Conservation (phyloP, 2,888 invertebrate genomes). For the Cerastis rubricosa region DNA sequence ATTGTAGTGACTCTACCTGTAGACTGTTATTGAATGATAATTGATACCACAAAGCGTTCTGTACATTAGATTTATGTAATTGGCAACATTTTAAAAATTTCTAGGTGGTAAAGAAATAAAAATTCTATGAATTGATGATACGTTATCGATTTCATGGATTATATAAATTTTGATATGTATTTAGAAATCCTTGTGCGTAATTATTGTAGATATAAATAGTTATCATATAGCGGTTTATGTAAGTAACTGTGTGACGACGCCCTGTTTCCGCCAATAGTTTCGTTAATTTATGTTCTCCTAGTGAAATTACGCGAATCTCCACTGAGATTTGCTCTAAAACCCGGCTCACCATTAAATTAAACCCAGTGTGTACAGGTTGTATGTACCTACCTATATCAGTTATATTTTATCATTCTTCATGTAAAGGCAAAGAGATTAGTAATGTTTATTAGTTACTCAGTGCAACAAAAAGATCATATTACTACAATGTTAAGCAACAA, state of each 20-base stretch:
- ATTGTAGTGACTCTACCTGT: slow-evolving; percentile 22
- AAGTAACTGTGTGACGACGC: slow-evolving; percentile 28
- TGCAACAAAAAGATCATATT: slow-evolving; percentile 40
- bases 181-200: slow-evolving; percentile 35
- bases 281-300: slow-evolving; percentile 66
- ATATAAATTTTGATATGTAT: slow-evolving; percentile 17
- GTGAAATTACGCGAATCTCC: slow-evolving; percentile 69
- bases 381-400: neutral
- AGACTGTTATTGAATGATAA: neutral
- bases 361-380: neutral
- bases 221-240: slow-evolving; percentile 29
- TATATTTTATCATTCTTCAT: slow-evolving; percentile 3
- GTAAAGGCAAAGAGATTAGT: slow-evolving; percentile 13
- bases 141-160: slow-evolving; percentile 48
- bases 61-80: slow-evolving; percentile 12
- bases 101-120: slow-evolving; percentile 33
- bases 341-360: slow-evolving; percentile 15
- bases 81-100: slow-evolving; percentile 48
- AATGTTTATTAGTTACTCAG: slow-evolving; percentile 32
- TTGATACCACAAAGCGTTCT: slow-evolving; percentile 5
- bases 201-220: slow-evolving; percentile 34
- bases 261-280: slow-evolving; percentile 10
- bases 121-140: slow-evolving; percentile 44
- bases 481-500: slow-evolving; percentile 45
- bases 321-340: slow-evolving; percentile 48